Evolutionary conservation across 2,888 invertebrate genomes (phyloP).

Genomic region (Melinaea marsaeus): DNA sequence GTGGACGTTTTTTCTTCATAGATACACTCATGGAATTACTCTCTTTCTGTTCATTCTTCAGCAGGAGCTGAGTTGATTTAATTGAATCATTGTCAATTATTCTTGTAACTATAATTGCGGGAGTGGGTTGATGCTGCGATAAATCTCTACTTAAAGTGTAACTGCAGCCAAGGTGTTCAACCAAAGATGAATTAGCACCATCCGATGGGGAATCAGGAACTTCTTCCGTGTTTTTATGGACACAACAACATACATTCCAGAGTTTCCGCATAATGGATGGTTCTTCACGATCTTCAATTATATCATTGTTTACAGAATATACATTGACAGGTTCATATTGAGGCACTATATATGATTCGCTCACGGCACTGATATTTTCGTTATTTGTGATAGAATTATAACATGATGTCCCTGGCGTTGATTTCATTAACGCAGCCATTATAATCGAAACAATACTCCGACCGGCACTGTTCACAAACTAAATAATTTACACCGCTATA

Average conservation of each 20-base stretch:
- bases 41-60: slow-evolving; percentile 51
- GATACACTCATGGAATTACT: slow-evolving; percentile 41
- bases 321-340: slow-evolving; percentile 55
- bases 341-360: slow-evolving; percentile 9
- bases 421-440: slow-evolving; percentile 48
- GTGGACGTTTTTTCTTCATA: slow-evolving; percentile 32
- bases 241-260: slow-evolving; percentile 45
- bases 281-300: slow-evolving; percentile 35
- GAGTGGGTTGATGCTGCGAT: slow-evolving; percentile 29
- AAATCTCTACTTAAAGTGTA: slow-evolving; percentile 51
- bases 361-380: slow-evolving; percentile 31
- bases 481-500: slow-evolving; percentile 48
- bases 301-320: slow-evolving; percentile 43
- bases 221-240: slow-evolving; percentile 39
- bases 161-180: slow-evolving; percentile 52
- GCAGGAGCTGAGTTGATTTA: slow-evolving; percentile 52
- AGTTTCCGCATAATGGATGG: slow-evolving; percentile 35
- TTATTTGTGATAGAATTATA: slow-evolving; percentile 55
- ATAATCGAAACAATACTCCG: slow-evolving; percentile 41
- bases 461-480: slow-evolving; percentile 32
- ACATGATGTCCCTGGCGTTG: slow-evolving; percentile 42
- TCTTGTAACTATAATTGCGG: slow-evolving; percentile 39
- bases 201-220: slow-evolving; percentile 44
- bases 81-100: slow-evolving; percentile 46
- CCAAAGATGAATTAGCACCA: slow-evolving; percentile 53